A percentile compares a stretch with the other conserved stretches of the same genome.
phyloP scores from a whole-genome alignment of 2,888 invertebrate genomes.

The Vesta saturnalis region DNA sequence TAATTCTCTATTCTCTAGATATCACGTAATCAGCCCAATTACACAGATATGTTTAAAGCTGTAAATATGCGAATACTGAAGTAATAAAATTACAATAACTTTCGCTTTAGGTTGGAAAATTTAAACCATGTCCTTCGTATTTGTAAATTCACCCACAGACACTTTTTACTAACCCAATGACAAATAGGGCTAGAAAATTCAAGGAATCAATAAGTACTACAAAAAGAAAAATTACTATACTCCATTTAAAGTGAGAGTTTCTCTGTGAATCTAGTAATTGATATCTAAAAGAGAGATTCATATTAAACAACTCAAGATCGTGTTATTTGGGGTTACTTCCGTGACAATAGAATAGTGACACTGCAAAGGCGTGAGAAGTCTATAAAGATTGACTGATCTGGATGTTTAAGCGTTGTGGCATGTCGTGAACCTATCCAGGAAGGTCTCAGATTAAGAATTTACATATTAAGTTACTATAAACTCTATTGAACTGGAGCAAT shows the following conservation, averaged over 20 bases:
- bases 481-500: constrained; percentile 24
- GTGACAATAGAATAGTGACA: constrained; percentile 36
- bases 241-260: neutral
- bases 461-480: constrained; percentile 33
- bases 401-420: constrained; percentile 30
- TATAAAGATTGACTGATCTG: constrained; percentile 41
- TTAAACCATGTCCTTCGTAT: too few relatives aligned
- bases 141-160: too few relatives aligned
- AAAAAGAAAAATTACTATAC: too few relatives aligned
- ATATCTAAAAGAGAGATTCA: constrained; percentile 18
- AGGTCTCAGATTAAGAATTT: constrained; percentile 29
- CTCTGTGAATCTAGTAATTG: neutral
- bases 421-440: constrained; percentile 31
- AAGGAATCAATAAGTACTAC: too few relatives aligned
- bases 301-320: constrained; percentile 27
- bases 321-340: constrained; percentile 34
- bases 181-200: too few relatives aligned
- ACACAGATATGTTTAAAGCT: too few relatives aligned
- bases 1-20: too few relatives aligned
- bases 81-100: too few relatives aligned
- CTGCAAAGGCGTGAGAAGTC: constrained; percentile 38
- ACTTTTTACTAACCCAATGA: too few relatives aligned
- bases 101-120: too few relatives aligned
- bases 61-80: too few relatives aligned
- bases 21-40: too few relatives aligned